Base-by-base conservation (phyloP, 2,797 vertebrate genomes). In the Miichthys miiuy region DNA sequence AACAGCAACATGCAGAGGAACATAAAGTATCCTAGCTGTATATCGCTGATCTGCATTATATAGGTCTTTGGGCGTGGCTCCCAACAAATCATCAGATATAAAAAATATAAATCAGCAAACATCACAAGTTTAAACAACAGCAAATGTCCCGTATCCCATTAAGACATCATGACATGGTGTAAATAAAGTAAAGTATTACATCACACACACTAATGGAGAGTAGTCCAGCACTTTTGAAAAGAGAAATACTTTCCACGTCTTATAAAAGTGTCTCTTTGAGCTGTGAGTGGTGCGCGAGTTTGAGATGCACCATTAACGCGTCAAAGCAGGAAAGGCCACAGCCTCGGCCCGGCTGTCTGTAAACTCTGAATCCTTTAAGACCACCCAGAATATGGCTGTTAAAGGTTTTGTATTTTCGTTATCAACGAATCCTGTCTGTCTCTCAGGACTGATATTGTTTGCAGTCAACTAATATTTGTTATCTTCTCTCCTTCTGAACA, bases 401-500 rank as follows among this genome's bases (percentile, higher is more conserved):
- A 42, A 42, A 62, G 38, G 34, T 12, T 0, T 6, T 42, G 1
- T 17, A 6, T 56, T 23, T 44, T 4, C 54, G 34, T 47, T 14
- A 41, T 25, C 25, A 6, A 6, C 52, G 3, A 73, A 56, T 56
- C 48, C 52, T 20, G 25, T 41, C 34, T 3, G 42, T 48, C 23
- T 47, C 27, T 25, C 16, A 11, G 27, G 42, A 56, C 18, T 23
- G 3, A 13, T 13, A 42, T 55, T 9, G 2, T 38, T 38, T 38
- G 34, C 21, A 11, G 16, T 52, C 4, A 1, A 25, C 42, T 78
- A 38, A 64, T 34, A n/a, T 51, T 21, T 41, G 14, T 38, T 55
- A 11, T 0, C 25, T 20, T 61, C 11, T 50, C 38, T 38, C 34
- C n/a, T 61, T 23, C 64, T 23, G 0, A 75, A 80, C 96, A 99